Evolutionary conservation across 2,888 invertebrate genomes (phyloP).

Genomic region (Thymelicus acteon): DNA sequence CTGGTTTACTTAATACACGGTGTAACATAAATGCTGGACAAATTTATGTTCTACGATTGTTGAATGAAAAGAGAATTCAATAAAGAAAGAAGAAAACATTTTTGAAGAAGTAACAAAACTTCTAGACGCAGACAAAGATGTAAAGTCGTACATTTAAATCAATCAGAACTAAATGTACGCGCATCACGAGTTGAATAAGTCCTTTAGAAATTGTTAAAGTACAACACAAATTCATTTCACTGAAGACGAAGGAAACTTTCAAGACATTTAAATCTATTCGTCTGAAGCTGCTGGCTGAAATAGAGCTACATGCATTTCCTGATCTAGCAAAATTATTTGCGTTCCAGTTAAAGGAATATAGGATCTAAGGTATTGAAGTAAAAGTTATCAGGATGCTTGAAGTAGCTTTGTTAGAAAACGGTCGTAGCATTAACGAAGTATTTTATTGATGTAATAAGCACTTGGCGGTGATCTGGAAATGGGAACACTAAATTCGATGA

Average conservation of each 20-base stretch:
- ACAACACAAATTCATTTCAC: conserved; percentile 45
- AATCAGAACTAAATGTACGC: neutral
- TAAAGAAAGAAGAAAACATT: neutral
- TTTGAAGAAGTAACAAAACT: neutral
- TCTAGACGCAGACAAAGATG: neutral
- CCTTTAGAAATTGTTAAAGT: conserved; percentile 28
- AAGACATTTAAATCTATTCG: conserved; percentile 57
- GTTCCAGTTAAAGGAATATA: conserved; percentile 10
- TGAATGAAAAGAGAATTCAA: neutral
- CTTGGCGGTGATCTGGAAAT: conserved; percentile 54
- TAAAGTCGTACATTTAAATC: neutral
- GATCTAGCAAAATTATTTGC: neutral
- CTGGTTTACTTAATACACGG: conserved; percentile 24
- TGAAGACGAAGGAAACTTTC: conserved; percentile 48
- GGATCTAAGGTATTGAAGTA: conserved; percentile 15
- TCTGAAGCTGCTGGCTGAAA: conserved; percentile 53
- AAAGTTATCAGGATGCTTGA: conserved; percentile 1
- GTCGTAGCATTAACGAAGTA: conserved; percentile 63
- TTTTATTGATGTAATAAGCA: conserved; percentile 77
- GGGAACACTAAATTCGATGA: conserved; percentile 40
- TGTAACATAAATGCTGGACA: neutral
- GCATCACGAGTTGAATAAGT: conserved; percentile 1
- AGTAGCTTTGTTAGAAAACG: conserved; percentile 50
- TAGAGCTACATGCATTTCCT: conserved; percentile 34
- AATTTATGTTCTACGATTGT: neutral